These are phyloP conservation scores for Plagodis pulveraria DNA, from an alignment of 2,888 invertebrate species.

Conservation along the genomic window DNA sequence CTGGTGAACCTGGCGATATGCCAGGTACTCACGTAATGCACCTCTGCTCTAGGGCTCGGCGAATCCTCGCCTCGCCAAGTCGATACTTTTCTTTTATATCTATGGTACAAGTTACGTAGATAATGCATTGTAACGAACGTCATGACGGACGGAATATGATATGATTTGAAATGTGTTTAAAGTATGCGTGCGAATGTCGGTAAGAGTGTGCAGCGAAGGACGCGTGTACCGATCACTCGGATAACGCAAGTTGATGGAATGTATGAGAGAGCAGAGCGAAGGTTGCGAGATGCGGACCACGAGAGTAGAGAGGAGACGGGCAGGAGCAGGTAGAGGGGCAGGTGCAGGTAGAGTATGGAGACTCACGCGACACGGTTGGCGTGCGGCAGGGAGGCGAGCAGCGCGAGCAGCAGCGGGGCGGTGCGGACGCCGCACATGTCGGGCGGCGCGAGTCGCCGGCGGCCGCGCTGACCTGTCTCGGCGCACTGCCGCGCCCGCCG, in stretches of 20 bases:
- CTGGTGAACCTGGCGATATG: neutral
- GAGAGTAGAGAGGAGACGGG: neutral
- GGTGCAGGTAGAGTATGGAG: no score
- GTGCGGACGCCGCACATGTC: slow-evolving; percentile 53
- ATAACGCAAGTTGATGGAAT: no score
- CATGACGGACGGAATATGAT: no score
- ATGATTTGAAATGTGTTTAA: no score
- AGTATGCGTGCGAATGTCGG: no score
- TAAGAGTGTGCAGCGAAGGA: no score
- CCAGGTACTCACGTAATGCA: neutral
- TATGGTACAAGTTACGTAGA: no score
- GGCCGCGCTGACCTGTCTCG: slow-evolving; percentile 35
- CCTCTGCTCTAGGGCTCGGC: neutral
- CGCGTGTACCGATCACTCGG: no score
- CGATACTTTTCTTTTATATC: neutral
- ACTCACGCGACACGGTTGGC: slow-evolving; percentile 61
- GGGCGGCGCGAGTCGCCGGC: slow-evolving; percentile 39
- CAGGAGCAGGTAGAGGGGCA: neutral
- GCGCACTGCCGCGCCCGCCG: slow-evolving; percentile 45
- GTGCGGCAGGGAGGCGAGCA: slow-evolving; percentile 56
- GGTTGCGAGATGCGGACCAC: no score
- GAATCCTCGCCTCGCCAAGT: neutral
- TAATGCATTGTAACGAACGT: no score
- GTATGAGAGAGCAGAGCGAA: no score
- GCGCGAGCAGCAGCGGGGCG: slow-evolving; percentile 54